Percentiles rank a stretch among this genome's conserved stretches.
Evolutionary conservation across 1,140 invertebrate genomes (phyloP).

Genomic region (Pogonognathellus flavescens): DNA sequence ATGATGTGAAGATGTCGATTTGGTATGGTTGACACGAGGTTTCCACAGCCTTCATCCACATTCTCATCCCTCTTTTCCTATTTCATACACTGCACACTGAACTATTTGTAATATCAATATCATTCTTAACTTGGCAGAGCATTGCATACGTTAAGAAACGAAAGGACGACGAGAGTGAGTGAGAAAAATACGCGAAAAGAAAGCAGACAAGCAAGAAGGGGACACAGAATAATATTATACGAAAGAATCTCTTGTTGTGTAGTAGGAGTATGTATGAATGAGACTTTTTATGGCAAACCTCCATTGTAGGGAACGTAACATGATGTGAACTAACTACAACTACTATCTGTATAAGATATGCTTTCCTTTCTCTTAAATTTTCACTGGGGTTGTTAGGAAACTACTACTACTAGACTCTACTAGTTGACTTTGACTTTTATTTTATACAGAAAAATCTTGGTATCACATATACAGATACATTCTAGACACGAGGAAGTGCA

Average conservation of each 20-base stretch:
- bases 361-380: not conserved
- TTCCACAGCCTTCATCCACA: not conserved
- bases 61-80: slow-evolving; percentile 24
- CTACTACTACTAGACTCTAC: too few relatives aligned
- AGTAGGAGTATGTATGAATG: too few relatives aligned
- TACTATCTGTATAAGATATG: not conserved
- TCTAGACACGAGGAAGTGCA: not conserved
- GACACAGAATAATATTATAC: not conserved
- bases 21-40: slow-evolving; percentile 48
- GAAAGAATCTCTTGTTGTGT: too few relatives aligned
- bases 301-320: not conserved
- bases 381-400: not conserved
- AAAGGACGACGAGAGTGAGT: too few relatives aligned
- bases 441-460: not conserved
- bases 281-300: not conserved
- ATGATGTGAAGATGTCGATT: slow-evolving; percentile 50
- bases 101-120: not conserved
- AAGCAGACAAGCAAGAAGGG: slow-evolving; percentile 6
- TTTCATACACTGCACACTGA: not conserved
- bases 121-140: not conserved
- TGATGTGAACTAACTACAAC: too few relatives aligned
- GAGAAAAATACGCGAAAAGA: not conserved
- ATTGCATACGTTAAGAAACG: too few relatives aligned
- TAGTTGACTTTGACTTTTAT: slow-evolving; percentile 6
- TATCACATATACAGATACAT: too few relatives aligned